Percentiles rank a stretch among this genome's conserved stretches.
These are phyloP conservation scores for Drosophila tristis DNA, from an alignment of 1,140 invertebrate species.

Conservation along the genomic window DNA sequence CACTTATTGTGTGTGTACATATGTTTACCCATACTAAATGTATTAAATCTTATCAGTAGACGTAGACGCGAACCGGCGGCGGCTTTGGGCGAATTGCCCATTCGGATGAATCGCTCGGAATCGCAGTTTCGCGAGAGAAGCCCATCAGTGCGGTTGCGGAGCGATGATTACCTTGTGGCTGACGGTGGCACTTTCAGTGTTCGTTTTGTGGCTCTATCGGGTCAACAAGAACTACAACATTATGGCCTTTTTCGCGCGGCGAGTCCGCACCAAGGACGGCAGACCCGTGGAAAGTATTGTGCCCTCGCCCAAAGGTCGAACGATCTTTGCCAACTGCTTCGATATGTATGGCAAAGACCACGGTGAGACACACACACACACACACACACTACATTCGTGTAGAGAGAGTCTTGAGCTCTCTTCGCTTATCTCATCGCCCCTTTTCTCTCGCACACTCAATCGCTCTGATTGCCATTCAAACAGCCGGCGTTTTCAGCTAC, in stretches of 20 bases:
- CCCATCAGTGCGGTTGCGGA: neutral
- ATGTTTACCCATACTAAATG: no score
- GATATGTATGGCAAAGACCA: slow-evolving; percentile 51
- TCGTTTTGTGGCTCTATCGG: slow-evolving; percentile 45
- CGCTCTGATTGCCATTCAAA: no score
- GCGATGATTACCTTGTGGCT: slow-evolving; percentile 32
- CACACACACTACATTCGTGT: no score
- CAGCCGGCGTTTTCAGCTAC: slow-evolving; percentile 43
- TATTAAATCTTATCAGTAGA: no score
- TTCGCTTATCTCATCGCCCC: neutral
- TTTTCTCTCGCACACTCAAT: neutral
- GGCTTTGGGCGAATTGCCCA: neutral
- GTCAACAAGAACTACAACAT: slow-evolving; percentile 56
- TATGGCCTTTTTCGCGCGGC: slow-evolving; percentile 35
- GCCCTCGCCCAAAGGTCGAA: slow-evolving; percentile 32
- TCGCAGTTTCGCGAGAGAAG: no score
- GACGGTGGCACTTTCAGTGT: slow-evolving; percentile 19
- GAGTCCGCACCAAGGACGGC: slow-evolving; percentile 50
- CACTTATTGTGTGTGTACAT: no score
- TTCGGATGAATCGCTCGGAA: no score
- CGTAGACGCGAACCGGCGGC: slow-evolving; percentile 84
- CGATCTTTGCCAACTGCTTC: slow-evolving; percentile 55
- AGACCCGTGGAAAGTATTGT: slow-evolving; percentile 24
- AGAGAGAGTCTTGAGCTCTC: neutral
- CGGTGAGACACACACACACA: slow-evolving; percentile 17